phyloP scores from a whole-genome alignment of 2,888 invertebrate genomes.

The Lithodes maja region DNA sequence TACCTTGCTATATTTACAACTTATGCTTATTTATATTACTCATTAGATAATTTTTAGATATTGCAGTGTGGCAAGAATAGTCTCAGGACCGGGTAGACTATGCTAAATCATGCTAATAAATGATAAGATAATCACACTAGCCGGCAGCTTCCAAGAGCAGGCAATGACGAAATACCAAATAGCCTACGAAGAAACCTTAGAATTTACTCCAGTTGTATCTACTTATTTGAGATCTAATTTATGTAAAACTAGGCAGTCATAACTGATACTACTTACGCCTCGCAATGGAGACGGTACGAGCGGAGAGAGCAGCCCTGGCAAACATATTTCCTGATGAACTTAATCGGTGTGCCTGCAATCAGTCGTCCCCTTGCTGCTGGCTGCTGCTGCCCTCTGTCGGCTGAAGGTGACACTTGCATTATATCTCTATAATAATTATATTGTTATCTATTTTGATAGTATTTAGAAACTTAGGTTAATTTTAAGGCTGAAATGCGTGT shows the following conservation, averaged over 20 bases:
- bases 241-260: neutral
- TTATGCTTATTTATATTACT: no score
- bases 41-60: no score
- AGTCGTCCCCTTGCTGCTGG: conserved; percentile 2
- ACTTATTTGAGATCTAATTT: neutral
- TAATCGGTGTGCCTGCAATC: no score
- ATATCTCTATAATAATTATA: no score
- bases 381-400: neutral
- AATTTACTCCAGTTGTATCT: no score
- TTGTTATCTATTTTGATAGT: no score
- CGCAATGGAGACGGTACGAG: conserved; percentile 28
- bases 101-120: neutral
- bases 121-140: neutral
- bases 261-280: conserved; percentile 36
- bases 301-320: conserved; percentile 35
- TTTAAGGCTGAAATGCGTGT: no score
- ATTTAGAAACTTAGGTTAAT: no score
- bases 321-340: conserved; percentile 30
- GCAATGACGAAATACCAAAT: conserved; percentile 11
- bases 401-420: neutral
- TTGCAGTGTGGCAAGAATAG: no score
- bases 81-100: no score
- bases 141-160: conserved; percentile 17
- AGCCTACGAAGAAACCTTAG: neutral
- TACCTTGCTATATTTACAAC: no score